Evolutionary conservation across 1,140 invertebrate genomes (phyloP).

Genomic region (Aphidius gifuensis): DNA sequence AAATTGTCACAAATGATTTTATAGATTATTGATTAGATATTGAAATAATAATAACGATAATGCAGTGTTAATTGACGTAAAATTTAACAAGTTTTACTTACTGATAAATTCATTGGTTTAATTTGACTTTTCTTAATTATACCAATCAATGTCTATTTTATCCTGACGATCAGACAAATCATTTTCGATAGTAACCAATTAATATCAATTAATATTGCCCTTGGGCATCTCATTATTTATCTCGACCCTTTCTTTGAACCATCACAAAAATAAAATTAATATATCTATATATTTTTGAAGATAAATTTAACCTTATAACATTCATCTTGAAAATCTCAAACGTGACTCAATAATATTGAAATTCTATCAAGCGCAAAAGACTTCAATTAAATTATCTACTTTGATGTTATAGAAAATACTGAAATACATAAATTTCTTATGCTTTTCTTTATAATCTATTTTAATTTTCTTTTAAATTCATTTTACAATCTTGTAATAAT

Average conservation of each 20-base stretch:
- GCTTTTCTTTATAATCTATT: no score
- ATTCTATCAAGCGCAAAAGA: no score
- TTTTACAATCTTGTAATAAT: no score
- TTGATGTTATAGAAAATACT: no score
- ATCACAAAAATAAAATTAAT: neutral
- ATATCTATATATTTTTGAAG: slow-evolving; percentile 1
- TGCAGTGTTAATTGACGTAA: no score
- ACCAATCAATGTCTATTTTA: slow-evolving; percentile 25
- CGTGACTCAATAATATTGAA: no score
- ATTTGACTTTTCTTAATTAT: slow-evolving; percentile 16
- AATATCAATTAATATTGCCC: slow-evolving; percentile 35
- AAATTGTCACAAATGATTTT: neutral
- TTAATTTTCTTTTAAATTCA: no score
- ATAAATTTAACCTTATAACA: neutral
- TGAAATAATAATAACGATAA: no score
- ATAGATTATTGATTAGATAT: slow-evolving; percentile 1
- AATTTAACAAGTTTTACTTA: no score
- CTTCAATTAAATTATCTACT: no score
- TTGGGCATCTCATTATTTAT: slow-evolving; percentile 7
- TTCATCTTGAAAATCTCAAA: no score
- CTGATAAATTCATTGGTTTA: neutral
- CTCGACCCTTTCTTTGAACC: neutral
- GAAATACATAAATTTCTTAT: no score
- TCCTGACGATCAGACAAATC: slow-evolving; percentile 27
- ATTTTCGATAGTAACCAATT: slow-evolving; percentile 29